Percentiles rank a stretch among this genome's conserved stretches.
phyloP scores from a whole-genome alignment of 1,140 invertebrate species.

The Ceratina calcarata region DNA sequence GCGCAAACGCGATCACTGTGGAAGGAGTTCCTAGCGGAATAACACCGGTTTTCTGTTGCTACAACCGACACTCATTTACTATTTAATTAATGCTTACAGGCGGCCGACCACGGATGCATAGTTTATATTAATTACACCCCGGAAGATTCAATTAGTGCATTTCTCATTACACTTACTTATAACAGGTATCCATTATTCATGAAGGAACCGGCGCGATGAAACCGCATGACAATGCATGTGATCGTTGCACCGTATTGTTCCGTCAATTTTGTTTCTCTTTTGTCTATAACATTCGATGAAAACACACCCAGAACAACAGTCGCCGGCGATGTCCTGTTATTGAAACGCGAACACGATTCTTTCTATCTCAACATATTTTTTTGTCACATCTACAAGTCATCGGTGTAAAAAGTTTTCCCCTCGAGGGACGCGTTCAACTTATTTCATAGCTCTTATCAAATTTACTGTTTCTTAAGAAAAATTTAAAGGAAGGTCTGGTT shows the following conservation, averaged over 20 bases:
- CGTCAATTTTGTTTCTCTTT: constrained; percentile 1
- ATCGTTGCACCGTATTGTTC: constrained; percentile 51
- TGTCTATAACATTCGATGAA: constrained; percentile 35
- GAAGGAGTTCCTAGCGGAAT: constrained; percentile 22
- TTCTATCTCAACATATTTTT: neutral
- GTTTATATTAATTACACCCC: constrained; percentile 78
- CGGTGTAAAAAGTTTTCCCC: too few species aligned
- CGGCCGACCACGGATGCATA: constrained; percentile 65
- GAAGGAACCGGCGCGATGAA: constrained; percentile 63
- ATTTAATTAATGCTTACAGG: constrained; percentile 73
- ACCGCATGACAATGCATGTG: constrained; percentile 68
- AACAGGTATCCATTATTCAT: constrained; percentile 78
- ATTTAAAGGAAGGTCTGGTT: too few species aligned
- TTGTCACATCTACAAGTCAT: neutral
- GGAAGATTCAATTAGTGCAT: constrained; percentile 80
- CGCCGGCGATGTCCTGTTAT: constrained; percentile 8
- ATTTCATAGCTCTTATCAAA: too few species aligned
- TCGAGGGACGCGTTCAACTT: too few species aligned
- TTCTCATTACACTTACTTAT: constrained; percentile 79
- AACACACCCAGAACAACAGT: constrained; percentile 26
- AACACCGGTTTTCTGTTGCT: constrained; percentile 42
- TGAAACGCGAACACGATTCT: constrained; percentile 1
- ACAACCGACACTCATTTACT: constrained; percentile 58
- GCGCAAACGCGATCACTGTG: constrained; percentile 30
- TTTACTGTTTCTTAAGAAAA: too few species aligned